phyloP scores from a whole-genome alignment of 2,797 vertebrate genomes.

The Carcharodon carcharias region DNA sequence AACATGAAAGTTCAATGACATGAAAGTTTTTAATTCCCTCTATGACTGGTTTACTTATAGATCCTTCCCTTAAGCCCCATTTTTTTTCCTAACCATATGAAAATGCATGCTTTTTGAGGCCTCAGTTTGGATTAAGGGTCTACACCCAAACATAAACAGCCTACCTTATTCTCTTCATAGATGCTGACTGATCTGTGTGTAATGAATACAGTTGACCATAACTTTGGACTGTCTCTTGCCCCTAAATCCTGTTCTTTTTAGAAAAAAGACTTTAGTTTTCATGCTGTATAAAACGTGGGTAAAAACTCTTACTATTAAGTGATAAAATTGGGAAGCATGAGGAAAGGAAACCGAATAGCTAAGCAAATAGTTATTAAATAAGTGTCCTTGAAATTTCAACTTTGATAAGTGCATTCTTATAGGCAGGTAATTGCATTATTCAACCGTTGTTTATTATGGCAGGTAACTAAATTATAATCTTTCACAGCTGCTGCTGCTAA shows the following conservation, averaged over 20 bases:
- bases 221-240: background rate
- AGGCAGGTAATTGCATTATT: constrained; percentile 19
- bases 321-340: background rate
- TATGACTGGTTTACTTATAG: no score
- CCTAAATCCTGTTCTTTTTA: background rate
- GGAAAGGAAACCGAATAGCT: background rate
- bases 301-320: background rate
- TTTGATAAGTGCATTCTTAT: background rate
- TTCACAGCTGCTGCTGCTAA: constrained; percentile 70
- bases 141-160: background rate
- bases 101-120: background rate
- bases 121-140: background rate
- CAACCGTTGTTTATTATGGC: background rate
- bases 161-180: background rate
- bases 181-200: background rate
- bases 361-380: background rate
- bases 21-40: background rate
- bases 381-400: background rate
- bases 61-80: no score
- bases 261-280: background rate
- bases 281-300: background rate
- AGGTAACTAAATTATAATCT: constrained; percentile 43
- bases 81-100: background rate
- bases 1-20: background rate
- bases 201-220: background rate